Percentiles rank a stretch among this genome's conserved stretches.
phyloP scores from a whole-genome alignment of 2,797 vertebrate genomes.

The Myiotriccus ornatus region DNA sequence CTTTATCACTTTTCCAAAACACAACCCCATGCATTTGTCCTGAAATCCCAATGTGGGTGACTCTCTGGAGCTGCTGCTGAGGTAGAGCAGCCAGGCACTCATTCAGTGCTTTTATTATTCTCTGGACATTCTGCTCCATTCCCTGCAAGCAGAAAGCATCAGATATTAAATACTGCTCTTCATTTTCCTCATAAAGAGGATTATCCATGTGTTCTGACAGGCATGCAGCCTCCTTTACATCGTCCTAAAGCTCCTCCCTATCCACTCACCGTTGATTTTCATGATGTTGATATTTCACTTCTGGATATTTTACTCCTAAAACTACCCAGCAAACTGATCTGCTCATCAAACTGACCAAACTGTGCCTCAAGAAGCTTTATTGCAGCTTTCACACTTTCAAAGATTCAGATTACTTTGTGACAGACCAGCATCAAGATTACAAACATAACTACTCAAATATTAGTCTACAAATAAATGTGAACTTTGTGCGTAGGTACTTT shows the following conservation, averaged over 20 bases:
- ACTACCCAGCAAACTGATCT: neutral
- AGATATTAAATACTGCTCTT: neutral
- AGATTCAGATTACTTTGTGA: neutral
- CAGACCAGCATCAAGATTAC: neutral
- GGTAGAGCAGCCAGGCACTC: slow-evolving; percentile 84
- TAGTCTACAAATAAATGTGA: neutral
- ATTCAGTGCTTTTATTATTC: slow-evolving; percentile 82
- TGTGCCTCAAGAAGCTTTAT: neutral
- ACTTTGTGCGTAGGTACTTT: neutral
- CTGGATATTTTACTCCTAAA: neutral
- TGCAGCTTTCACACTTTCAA: neutral
- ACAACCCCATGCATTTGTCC: slow-evolving; percentile 97
- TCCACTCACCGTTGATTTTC: neutral
- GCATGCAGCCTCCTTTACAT: neutral
- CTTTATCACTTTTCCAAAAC: slow-evolving; percentile 86
- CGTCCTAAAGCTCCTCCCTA: neutral
- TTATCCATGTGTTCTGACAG: neutral
- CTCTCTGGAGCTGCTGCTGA: slow-evolving; percentile 76
- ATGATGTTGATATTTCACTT: neutral
- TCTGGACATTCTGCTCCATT: slow-evolving; percentile 84
- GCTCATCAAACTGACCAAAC: neutral
- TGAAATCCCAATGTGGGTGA: slow-evolving; percentile 83
- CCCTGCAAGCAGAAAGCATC: slow-evolving; percentile 75
- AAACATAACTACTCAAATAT: neutral
- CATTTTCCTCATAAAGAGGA: neutral